phyloP scores from a whole-genome alignment of 2,888 invertebrate species.

The Belgica antarctica region DNA sequence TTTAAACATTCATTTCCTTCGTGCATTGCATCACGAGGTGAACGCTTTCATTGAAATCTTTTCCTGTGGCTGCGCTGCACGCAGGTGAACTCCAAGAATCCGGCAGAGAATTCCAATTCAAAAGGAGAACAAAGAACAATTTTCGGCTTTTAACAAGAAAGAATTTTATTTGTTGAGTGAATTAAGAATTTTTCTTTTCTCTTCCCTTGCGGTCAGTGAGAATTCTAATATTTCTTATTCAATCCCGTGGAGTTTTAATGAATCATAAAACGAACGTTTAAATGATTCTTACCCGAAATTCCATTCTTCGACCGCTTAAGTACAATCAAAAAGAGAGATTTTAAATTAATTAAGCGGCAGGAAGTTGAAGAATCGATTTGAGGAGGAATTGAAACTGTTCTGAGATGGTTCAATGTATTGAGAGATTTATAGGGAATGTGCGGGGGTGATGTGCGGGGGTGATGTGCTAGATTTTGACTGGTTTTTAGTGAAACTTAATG shows the following conservation, averaged over 20 bases:
- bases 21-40: background rate
- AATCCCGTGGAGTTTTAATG: slow-evolving; percentile 9
- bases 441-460: no score
- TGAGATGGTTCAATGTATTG: no score
- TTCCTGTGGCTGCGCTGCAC: no score
- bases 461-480: no score
- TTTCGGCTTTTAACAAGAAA: slow-evolving; percentile 1
- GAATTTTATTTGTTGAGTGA: slow-evolving; percentile 19
- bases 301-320: background rate
- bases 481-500: no score
- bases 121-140: background rate
- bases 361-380: slow-evolving; percentile 31
- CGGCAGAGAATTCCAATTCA: background rate
- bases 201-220: background rate
- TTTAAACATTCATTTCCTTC: background rate
- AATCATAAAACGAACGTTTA: slow-evolving; percentile 8
- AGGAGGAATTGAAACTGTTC: no score
- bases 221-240: no score
- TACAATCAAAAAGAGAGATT: slow-evolving; percentile 12
- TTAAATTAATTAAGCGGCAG: slow-evolving; percentile 42
- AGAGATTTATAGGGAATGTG: no score
- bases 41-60: background rate
- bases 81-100: background rate
- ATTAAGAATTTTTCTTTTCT: background rate
- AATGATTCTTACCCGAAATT: background rate